Evolutionary conservation across 2,888 invertebrate genomes (phyloP).

Genomic region (Thereva unica): DNA sequence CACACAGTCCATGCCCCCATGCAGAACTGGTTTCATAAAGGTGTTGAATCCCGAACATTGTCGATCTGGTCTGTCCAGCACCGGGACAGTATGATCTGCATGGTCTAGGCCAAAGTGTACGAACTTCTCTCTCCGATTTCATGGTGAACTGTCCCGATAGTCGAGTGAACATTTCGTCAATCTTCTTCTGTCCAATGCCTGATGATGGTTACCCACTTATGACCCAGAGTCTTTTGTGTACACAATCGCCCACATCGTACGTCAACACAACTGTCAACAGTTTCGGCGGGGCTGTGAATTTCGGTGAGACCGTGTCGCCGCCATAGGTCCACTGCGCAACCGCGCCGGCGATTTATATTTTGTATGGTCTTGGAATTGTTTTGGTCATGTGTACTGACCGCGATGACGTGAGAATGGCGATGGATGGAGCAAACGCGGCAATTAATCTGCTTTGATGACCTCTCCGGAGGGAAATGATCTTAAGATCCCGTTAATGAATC

Average conservation of each 20-base stretch:
- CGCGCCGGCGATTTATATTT: too few relatives aligned
- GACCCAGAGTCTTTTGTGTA: constrained; percentile 19
- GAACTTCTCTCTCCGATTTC: background rate
- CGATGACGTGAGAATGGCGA: constrained; percentile 4
- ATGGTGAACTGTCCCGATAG: constrained; percentile 15
- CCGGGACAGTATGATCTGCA: too few relatives aligned
- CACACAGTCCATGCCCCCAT: too few relatives aligned
- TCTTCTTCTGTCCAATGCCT: constrained; percentile 9
- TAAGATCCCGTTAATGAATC: constrained; percentile 31
- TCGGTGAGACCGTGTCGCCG: too few relatives aligned
- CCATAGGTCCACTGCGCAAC: too few relatives aligned
- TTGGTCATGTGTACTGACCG: background rate
- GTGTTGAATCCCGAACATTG: too few relatives aligned
- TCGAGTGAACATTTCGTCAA: constrained; percentile 9
- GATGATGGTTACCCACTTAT: constrained; percentile 22
- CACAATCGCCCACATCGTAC: constrained; percentile 17
- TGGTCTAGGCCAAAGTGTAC: too few relatives aligned
- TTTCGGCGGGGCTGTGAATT: background rate
- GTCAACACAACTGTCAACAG: constrained; percentile 20
- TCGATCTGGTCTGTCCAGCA: too few relatives aligned
- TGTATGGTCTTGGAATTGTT: background rate
- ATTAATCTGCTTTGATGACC: constrained; percentile 14
- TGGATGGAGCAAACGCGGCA: constrained; percentile 13
- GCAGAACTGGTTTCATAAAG: too few relatives aligned
- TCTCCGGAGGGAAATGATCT: constrained; percentile 22